Base-by-base conservation (phyloP, 2,888 invertebrate species). In the Podabrus alpinus region DNA sequence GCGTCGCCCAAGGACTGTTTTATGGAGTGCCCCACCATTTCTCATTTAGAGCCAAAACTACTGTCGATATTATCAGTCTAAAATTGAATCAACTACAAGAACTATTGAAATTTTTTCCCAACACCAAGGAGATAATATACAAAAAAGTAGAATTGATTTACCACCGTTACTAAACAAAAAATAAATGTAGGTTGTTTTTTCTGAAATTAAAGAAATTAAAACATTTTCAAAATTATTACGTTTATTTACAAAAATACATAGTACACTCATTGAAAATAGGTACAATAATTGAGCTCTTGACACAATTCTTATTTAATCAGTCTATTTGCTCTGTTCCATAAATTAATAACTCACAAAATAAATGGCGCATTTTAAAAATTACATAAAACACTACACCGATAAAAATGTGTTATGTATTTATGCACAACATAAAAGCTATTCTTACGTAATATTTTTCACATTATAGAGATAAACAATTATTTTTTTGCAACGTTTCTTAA, bases 1-100 rank as follows among this genome's bases (percentile, higher is more conserved):
- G 90, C 16, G 85, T 90, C 10, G 88, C 88, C n/a, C 87, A 90
- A 88, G 90, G 90, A 7, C 81, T 90, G 7, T 90, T 88, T 77
- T 88, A 89, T 3, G 90, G 89, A 16, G 86, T 89, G 1, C 86
- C 88, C 0, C 90, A 90, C 82, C 88, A 89, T 78, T 90, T 90
- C 80, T 90, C 89, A 1, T 90, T 89, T 77, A 84, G 90, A 77
- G 90, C 90, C 0, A 85, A 88, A 29, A 89, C 90, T 1, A 88
- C 88, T 0, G 89, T 89, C 10, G 90, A 90, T 78, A 87, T 90
- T 11, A 88, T 90, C 0, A 88, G 88, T 77, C 83, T 90, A 73
- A 87, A 88, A 74, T 83, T 90, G 19, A 88, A 88, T 10, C 86
- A 89, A 79, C 90, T 90, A 90, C 88, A 89, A 73, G 88, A 90